Conservation (phyloP, 2,113 vertebrate genomes). For the Varanus komodoensis region DNA sequence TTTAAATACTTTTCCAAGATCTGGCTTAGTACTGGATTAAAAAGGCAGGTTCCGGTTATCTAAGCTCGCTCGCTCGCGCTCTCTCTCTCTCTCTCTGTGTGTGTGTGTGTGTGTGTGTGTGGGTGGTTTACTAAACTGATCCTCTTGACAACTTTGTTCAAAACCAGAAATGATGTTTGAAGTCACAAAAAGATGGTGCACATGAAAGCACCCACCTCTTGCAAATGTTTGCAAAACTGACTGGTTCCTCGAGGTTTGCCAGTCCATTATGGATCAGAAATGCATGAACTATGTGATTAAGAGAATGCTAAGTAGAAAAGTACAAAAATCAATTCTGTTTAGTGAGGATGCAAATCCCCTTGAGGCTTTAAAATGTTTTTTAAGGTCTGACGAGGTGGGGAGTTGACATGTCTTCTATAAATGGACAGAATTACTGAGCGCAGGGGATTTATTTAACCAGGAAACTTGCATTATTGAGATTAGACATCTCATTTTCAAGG, state of each 20-base stretch:
- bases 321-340: constrained; percentile 71
- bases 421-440: constrained; percentile 68
- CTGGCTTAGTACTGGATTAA: constrained; percentile 2
- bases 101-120: constrained; percentile 10
- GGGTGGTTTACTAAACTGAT: neutral
- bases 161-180: constrained; percentile 22
- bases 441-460: constrained; percentile 78
- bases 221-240: constrained; percentile 56
- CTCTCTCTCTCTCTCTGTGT: too few species aligned
- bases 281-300: constrained; percentile 53
- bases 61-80: constrained; percentile 23
- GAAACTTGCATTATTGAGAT: constrained; percentile 81
- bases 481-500: constrained; percentile 80
- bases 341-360: constrained; percentile 72
- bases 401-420: constrained; percentile 70
- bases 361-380: constrained; percentile 69
- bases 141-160: constrained; percentile 6
- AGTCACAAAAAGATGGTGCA: constrained; percentile 25
- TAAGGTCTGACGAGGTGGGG: constrained; percentile 60
- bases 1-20: neutral
- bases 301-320: constrained; percentile 62
- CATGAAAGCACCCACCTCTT: constrained; percentile 1
- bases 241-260: constrained; percentile 42
- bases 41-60: constrained; percentile 13
- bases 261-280: constrained; percentile 63